A percentile compares a stretch with the other conserved stretches of the same genome.
These are phyloP conservation scores for Nixonia krombeini DNA, from an alignment of 1,140 invertebrate species.

Conservation along the genomic window DNA sequence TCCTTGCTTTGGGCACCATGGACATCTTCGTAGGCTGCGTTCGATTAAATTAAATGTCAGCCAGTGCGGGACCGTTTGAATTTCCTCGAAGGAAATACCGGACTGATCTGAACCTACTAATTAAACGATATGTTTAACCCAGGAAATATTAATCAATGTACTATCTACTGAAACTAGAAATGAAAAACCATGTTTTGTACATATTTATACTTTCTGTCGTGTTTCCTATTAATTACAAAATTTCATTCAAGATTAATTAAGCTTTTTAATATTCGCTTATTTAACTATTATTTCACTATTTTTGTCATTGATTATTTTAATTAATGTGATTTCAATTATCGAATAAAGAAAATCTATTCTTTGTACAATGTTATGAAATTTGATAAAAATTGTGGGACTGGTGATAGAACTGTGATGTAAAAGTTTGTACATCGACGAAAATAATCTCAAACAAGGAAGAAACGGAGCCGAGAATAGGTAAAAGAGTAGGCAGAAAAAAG, in stretches of 20 bases:
- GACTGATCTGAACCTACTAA: no score
- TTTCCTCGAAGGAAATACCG: conserved; percentile 9
- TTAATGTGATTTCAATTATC: no score
- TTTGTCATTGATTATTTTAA: no score
- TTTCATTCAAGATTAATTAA: no score
- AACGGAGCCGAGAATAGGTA: background rate
- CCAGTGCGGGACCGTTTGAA: conserved; percentile 8
- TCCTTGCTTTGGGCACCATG: conserved; percentile 11
- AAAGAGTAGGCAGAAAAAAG: background rate
- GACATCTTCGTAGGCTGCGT: conserved; percentile 4
- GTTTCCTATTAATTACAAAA: no score
- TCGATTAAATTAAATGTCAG: conserved; percentile 22
- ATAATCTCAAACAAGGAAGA: background rate
- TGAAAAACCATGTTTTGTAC: background rate
- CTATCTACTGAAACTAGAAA: no score
- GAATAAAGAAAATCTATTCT: no score
- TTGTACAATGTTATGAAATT: no score
- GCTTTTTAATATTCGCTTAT: no score
- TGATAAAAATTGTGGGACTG: no score
- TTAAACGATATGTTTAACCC: conserved; percentile 7
- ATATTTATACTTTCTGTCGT: background rate
- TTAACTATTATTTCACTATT: no score
- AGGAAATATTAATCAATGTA: background rate
- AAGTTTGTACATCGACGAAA: no score
- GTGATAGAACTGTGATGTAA: background rate